Evolutionary conservation across 2,797 vertebrate species (phyloP).

Genomic region (Telmatherina bonti): DNA sequence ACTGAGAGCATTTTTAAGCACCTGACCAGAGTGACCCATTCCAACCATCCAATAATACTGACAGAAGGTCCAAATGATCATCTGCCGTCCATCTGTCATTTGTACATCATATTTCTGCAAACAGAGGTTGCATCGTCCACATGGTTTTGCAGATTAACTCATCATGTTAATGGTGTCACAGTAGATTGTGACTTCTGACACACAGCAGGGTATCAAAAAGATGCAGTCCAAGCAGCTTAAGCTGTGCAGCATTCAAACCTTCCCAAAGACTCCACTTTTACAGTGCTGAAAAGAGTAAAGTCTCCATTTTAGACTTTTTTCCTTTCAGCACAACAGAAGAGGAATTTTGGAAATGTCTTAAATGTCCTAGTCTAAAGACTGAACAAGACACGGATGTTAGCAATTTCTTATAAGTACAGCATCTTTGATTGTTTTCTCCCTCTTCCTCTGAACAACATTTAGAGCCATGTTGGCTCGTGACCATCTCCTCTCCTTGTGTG

Average conservation of each 20-base stretch:
- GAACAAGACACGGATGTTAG: not conserved
- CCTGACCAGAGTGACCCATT: conserved; percentile 15
- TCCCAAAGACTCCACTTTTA: conserved; percentile 5
- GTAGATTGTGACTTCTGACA: conserved; percentile 20
- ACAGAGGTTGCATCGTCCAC: not conserved
- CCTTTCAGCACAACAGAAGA: too few species aligned
- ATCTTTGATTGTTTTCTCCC: too few species aligned
- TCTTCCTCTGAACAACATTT: not conserved
- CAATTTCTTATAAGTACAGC: not conserved
- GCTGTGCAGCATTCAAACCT: conserved; percentile 1
- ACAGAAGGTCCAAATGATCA: conserved; percentile 36
- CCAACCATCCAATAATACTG: conserved; percentile 23
- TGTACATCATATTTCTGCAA: conserved; percentile 21
- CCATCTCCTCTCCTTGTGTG: too few species aligned
- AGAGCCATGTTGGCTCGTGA: not conserved
- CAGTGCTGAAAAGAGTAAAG: not conserved
- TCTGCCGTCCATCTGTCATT: conserved; percentile 59
- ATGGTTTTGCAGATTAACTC: conserved; percentile 50
- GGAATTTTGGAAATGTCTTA: too few species aligned
- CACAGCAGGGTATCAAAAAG: conserved; percentile 10
- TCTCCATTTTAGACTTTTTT: too few species aligned
- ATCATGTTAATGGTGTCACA: conserved; percentile 49
- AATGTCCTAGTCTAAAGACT: too few species aligned
- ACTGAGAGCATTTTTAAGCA: not conserved
- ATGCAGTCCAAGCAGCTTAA: conserved; percentile 8